A percentile compares a stretch with the other conserved stretches of the same genome.
Conservation (phyloP, 1,140 invertebrate species). For the Drosophila ercepeae region DNA sequence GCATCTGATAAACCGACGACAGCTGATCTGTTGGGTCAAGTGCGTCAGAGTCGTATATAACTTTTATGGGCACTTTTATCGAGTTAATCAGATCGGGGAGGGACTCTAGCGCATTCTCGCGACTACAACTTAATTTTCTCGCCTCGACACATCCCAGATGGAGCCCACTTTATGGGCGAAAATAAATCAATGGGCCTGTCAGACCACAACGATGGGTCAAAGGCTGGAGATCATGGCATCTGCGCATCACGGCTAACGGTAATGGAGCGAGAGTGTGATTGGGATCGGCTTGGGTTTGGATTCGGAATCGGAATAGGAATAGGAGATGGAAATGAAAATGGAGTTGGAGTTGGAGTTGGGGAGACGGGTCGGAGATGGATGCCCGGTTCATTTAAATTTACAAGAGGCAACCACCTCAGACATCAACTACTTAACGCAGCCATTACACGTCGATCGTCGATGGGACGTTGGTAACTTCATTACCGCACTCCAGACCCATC, state of each 20-base stretch:
- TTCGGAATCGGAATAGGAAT: constrained; percentile 15
- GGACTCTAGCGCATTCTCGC: constrained; percentile 21
- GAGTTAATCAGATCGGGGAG: constrained; percentile 52
- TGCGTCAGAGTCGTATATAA: constrained; percentile 63
- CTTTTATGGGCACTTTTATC: constrained; percentile 66
- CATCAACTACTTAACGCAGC: constrained; percentile 80
- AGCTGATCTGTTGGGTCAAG: constrained; percentile 65
- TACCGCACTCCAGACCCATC: constrained; percentile 66
- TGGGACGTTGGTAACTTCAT: constrained; percentile 67
- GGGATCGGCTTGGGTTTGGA: constrained; percentile 4
- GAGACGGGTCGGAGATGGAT: constrained; percentile 24
- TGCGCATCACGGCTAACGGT: constrained; percentile 58
- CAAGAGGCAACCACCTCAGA: constrained; percentile 59
- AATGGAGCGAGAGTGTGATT: constrained; percentile 29
- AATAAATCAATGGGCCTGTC: constrained; percentile 69
- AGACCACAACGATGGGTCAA: constrained; percentile 61
- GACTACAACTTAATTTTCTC: constrained; percentile 80
- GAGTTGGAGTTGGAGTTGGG: too few relatives aligned
- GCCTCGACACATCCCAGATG: constrained; percentile 55
- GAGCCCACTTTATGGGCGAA: constrained; percentile 51
- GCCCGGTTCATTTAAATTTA: constrained; percentile 79
- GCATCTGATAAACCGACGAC: constrained; percentile 54
- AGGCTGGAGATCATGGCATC: constrained; percentile 61
- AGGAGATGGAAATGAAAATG: not conserved
- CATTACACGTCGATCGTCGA: constrained; percentile 66